phyloP scores from a whole-genome alignment of 1,140 invertebrate genomes.

The Phortica variegata region DNA sequence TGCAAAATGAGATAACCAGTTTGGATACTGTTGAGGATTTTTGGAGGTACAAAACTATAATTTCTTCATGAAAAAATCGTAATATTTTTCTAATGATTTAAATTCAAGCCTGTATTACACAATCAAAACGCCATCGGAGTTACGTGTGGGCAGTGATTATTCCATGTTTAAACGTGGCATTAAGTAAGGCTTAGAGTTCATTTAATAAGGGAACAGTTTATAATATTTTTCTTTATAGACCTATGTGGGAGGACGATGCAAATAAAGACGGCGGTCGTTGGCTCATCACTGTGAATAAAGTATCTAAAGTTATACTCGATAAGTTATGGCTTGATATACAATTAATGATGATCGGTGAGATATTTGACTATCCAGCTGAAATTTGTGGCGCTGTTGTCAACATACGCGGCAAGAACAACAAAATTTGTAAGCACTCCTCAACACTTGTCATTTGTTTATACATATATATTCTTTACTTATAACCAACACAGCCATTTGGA shows the following conservation, averaged over 20 bases:
- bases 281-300: slow-evolving; percentile 87
- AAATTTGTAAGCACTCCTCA: slow-evolving; percentile 64
- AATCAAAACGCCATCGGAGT: slow-evolving; percentile 89
- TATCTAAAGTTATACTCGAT: slow-evolving; percentile 83
- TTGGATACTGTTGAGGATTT: slow-evolving; percentile 98
- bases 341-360: slow-evolving; percentile 90
- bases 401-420: slow-evolving; percentile 86
- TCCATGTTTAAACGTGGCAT: slow-evolving; percentile 96
- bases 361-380: slow-evolving; percentile 89
- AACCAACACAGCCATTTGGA: slow-evolving; percentile 69
- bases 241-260: slow-evolving; percentile 97
- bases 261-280: slow-evolving; percentile 91
- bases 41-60: slow-evolving; percentile 72
- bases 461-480: slow-evolving; percentile 11
- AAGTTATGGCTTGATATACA: slow-evolving; percentile 88
- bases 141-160: slow-evolving; percentile 91
- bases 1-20: slow-evolving; percentile 87
- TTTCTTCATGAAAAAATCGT: slow-evolving; percentile 61
- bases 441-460: neutral
- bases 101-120: slow-evolving; percentile 94
- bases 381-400: slow-evolving; percentile 96
- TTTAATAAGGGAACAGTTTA: slow-evolving; percentile 78
- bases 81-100: slow-evolving; percentile 71
- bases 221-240: slow-evolving; percentile 72
- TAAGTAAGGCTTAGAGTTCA: slow-evolving; percentile 79